These are phyloP conservation scores for Platycheirus rosarum DNA, from an alignment of 2,888 invertebrate genomes.

Conservation along the genomic window DNA sequence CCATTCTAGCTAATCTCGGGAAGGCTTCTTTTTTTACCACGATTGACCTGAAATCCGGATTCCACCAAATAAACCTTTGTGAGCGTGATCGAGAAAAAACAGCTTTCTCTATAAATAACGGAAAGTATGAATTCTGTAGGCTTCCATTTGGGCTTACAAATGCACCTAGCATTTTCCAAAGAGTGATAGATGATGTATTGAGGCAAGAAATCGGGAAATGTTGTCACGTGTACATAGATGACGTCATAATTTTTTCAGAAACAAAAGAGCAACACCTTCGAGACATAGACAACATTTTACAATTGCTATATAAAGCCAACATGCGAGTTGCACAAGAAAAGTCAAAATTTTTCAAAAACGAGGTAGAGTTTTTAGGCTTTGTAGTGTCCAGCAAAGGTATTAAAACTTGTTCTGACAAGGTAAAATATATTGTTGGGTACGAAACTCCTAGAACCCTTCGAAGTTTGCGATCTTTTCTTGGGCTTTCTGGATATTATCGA, in stretches of 20 bases:
- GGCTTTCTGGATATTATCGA: background rate
- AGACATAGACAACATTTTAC: background rate
- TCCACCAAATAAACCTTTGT: conserved; percentile 57
- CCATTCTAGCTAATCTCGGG: conserved; percentile 57
- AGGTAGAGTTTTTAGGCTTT: background rate
- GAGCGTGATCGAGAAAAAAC: conserved; percentile 68
- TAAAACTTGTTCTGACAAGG: background rate
- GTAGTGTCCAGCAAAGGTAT: background rate
- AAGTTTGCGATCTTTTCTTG: background rate
- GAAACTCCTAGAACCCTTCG: background rate
- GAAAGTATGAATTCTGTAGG: conserved; percentile 35
- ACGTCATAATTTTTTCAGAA: conserved; percentile 63
- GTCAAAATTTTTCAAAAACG: background rate
- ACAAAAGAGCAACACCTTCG: conserved; percentile 29
- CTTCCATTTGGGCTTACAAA: conserved; percentile 44
- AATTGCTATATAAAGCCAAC: background rate
- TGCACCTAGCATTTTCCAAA: conserved; percentile 43
- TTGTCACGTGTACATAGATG: conserved; percentile 68
- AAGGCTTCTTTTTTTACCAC: conserved; percentile 55
- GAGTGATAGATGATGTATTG: conserved; percentile 68
- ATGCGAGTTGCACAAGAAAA: background rate
- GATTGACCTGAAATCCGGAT: conserved; percentile 67
- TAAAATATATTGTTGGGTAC: background rate
- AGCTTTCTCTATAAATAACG: conserved; percentile 49
- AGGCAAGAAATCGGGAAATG: conserved; percentile 65